Conservation (phyloP, 2,888 invertebrate genomes). For the Drosophila mimetica region DNA sequence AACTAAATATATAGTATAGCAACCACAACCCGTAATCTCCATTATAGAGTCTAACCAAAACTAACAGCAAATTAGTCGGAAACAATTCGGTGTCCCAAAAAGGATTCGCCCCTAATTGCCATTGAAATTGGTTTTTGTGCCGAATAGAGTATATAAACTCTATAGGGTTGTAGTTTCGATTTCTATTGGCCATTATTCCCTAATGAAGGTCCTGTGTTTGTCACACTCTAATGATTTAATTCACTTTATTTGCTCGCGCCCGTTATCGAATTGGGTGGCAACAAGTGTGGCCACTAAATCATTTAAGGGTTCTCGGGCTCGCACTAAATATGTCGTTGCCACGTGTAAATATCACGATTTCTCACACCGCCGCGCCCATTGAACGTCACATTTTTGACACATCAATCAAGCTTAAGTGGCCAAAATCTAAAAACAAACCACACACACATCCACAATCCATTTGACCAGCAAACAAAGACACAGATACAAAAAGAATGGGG, state of each 20-base stretch:
- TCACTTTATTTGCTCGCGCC: slow-evolving; percentile 24
- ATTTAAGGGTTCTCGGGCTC: slow-evolving; percentile 18
- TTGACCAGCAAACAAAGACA: slow-evolving; percentile 2
- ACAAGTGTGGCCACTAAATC: slow-evolving; percentile 35
- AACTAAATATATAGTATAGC: neutral
- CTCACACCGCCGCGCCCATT: slow-evolving; percentile 18
- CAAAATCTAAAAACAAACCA: slow-evolving; percentile 12
- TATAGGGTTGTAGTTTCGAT: neutral
- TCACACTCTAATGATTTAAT: slow-evolving; percentile 42
- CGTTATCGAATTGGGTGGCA: slow-evolving; percentile 10
- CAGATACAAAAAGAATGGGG: slow-evolving; percentile 4
- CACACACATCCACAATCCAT: slow-evolving; percentile 8
- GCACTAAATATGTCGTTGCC: slow-evolving; percentile 26
- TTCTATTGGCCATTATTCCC: slow-evolving; percentile 22
- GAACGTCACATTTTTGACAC: slow-evolving; percentile 46
- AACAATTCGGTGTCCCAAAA: slow-evolving; percentile 13
- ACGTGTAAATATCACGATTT: slow-evolving; percentile 38
- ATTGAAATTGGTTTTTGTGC: slow-evolving; percentile 12
- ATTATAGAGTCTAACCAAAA: slow-evolving; percentile 7
- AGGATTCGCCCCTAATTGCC: slow-evolving; percentile 25
- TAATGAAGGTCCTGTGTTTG: slow-evolving; percentile 27
- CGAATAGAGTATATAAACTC: slow-evolving; percentile 1
- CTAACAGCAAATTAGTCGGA: slow-evolving; percentile 13
- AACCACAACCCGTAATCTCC: slow-evolving; percentile 12
- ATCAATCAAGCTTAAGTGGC: slow-evolving; percentile 59